phyloP scores from a whole-genome alignment of 2,113 vertebrate species.

The Egretta garzetta region DNA sequence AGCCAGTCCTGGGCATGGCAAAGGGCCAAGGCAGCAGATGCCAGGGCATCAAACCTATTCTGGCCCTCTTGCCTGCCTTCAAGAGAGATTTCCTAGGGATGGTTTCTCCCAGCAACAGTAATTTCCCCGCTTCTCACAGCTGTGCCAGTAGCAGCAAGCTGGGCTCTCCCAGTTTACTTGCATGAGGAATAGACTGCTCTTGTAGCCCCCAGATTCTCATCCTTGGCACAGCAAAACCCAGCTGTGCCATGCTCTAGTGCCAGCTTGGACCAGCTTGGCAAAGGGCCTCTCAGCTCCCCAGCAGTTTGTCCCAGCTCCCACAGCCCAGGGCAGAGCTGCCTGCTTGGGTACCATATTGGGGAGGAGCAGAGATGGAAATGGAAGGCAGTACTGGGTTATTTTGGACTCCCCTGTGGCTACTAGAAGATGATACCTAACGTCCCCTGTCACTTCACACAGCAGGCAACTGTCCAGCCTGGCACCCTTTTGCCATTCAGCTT shows the following conservation, averaged over 20 bases:
- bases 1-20: neutral
- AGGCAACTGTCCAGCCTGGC: neutral
- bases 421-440: neutral
- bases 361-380: neutral
- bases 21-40: neutral
- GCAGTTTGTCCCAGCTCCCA: neutral
- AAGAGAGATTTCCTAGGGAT: neutral
- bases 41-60: neutral
- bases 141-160: neutral
- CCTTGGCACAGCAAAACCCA: neutral
- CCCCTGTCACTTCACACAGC: neutral
- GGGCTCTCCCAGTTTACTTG: neutral
- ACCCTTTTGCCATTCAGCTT: neutral
- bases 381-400: neutral
- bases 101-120: neutral
- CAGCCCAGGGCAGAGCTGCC: neutral
- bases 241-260: neutral
- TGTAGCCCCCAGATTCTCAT: neutral
- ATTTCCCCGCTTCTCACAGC: neutral
- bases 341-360: accelerated
- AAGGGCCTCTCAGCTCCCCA: neutral
- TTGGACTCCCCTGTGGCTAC: neutral
- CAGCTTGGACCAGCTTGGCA: neutral
- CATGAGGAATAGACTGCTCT: neutral
- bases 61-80: neutral